Base-by-base conservation (phyloP, 2,797 vertebrate species). In the Percopsis omiscomaycus region DNA sequence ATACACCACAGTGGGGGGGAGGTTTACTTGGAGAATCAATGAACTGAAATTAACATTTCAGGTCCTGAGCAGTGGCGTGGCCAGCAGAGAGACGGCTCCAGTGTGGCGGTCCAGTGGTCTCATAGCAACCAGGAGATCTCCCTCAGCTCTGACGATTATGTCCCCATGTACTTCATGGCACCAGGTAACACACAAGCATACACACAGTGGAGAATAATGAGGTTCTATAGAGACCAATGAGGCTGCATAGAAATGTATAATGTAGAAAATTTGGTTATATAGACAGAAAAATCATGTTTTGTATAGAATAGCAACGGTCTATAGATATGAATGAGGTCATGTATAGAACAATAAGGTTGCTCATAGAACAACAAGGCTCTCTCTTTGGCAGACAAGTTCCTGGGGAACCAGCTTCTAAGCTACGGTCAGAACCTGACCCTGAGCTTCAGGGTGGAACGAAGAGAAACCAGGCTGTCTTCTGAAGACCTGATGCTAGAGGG, bases 401-500 rank as follows among this genome's bases (percentile, higher is more conserved):
- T 99, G 84, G 94, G 96, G 62, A 94, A 96, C 84, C 96, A 97
- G 78, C 62, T 96, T 63, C 72, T 97, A 84, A 99, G 97, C 77
- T 99, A 96, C 0, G 96, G 95, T 0, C 97, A 99, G 91, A 98
- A 99, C 82, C 85, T 99, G 69, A 95, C 90, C 2, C 93, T 99
- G 83, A 94, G 86, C 69, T 98, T 99, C 88, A 91, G 93, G 0
- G 94, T 96, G 61, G 96, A 98, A 75, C 91, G 95, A 0, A 89
- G 92, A 10, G 96, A 98, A 63, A 92, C 93, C 0, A 95, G 97
- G 0, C 94, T 99, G 60, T 98, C 97, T 0, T 96, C 96, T 0
- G 97, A 99, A 83, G 97, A 99, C 46, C 80, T 99, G 48, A 92
- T 99, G 6, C 90, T 99, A 53, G 97, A 98, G 78, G 97, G 97